A percentile compares a stretch with the other conserved stretches of the same genome.
These are phyloP conservation scores for Jaculus jaculus DNA, from an alignment of 2,113 vertebrate genomes.

Conservation along the genomic window DNA sequence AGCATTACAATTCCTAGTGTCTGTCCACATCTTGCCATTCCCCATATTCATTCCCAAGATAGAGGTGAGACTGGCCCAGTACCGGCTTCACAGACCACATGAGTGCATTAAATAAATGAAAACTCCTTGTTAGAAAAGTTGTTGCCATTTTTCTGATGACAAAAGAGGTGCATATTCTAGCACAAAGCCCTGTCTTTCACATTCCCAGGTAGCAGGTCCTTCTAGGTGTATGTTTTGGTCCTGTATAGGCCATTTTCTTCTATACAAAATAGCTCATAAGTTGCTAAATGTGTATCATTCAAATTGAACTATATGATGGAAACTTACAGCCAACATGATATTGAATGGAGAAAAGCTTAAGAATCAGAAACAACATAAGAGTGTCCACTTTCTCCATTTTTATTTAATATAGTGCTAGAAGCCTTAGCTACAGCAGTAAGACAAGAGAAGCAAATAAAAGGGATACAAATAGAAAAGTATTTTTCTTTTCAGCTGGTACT, in stretches of 20 bases:
- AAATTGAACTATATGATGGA: background rate
- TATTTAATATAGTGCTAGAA: too few species aligned
- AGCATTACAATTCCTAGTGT: background rate
- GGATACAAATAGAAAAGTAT: too few species aligned
- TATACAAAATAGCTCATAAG: background rate
- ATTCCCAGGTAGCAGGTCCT: background rate
- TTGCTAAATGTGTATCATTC: background rate
- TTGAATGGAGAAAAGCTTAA: background rate
- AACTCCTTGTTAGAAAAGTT: background rate
- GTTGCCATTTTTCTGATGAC: background rate
- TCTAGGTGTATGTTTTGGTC: conserved; percentile 27
- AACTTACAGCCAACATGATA: background rate
- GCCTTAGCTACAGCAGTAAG: too few species aligned
- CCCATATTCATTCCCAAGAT: conserved; percentile 1
- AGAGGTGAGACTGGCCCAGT: background rate
- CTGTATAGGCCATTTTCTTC: background rate
- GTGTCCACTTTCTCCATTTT: too few species aligned
- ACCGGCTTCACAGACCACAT: background rate
- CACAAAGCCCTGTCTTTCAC: background rate
- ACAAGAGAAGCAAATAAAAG: too few species aligned
- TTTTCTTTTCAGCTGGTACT: too few species aligned
- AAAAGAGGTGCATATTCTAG: background rate
- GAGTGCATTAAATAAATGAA: background rate
- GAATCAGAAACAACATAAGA: background rate
- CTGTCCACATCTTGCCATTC: background rate